Conservation (phyloP, 2,888 invertebrate genomes). For the Mechanitis messenoides region DNA sequence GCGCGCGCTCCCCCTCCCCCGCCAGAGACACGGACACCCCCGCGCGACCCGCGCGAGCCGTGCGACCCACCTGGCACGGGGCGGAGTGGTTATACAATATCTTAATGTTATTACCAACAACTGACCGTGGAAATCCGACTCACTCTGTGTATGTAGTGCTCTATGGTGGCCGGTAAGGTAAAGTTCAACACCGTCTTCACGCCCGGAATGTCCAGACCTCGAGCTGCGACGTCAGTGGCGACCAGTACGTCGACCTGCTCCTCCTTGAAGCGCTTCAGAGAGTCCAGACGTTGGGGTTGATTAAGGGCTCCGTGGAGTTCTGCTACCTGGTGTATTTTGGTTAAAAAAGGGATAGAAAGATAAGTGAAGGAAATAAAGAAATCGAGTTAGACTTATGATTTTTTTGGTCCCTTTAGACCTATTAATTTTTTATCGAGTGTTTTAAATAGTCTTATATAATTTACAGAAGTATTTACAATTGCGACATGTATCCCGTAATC, state of each 20-base stretch:
- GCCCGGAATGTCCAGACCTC: constrained; percentile 97
- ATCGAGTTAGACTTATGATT: too few species aligned
- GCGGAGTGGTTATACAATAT: background rate
- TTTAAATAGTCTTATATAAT: too few species aligned
- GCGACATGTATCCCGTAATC: too few species aligned
- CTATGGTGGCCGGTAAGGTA: constrained; percentile 94
- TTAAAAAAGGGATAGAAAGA: too few species aligned
- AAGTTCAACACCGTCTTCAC: constrained; percentile 98
- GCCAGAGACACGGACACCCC: constrained; percentile 97
- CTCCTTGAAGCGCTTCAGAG: constrained; percentile 90
- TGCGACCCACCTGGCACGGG: constrained; percentile 86
- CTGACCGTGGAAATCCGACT: constrained; percentile 22
- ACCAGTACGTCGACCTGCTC: constrained; percentile 90
- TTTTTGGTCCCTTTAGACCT: too few species aligned
- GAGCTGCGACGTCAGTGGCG: constrained; percentile 95
- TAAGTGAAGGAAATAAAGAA: too few species aligned
- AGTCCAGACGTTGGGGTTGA: constrained; percentile 95
- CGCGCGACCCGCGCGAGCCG: constrained; percentile 94
- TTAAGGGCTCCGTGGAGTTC: constrained; percentile 97
- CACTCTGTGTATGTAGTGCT: constrained; percentile 96
- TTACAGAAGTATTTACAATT: too few species aligned
- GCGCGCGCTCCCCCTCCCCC: constrained; percentile 92
- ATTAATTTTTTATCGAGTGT: too few species aligned
- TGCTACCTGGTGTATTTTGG: constrained; percentile 67
- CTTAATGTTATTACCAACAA: too few species aligned